phyloP scores from a whole-genome alignment of 92 coral and sea anemone species.

The Porites evermanni region DNA sequence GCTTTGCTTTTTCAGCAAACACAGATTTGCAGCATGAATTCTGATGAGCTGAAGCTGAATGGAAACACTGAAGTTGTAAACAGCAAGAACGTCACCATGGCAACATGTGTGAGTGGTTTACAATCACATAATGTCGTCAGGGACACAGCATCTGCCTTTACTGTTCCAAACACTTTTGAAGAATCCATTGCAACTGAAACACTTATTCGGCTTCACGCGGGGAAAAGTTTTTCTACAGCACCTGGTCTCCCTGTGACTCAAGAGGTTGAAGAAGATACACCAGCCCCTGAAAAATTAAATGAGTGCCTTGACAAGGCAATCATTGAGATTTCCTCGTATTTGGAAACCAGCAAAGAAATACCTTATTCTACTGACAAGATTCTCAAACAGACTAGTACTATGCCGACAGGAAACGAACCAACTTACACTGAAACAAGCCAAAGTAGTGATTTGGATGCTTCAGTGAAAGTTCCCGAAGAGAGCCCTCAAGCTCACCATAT shows the following conservation, averaged over 20 bases:
- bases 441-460: not conserved
- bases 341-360: constrained; percentile 51
- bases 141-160: not conserved
- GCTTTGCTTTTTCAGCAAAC: constrained; percentile 5
- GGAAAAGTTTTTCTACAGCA: no score
- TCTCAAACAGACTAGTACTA: constrained; percentile 4
- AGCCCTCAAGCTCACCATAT: not conserved
- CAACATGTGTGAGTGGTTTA: not conserved
- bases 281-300: constrained; percentile 69
- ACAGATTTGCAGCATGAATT: no score
- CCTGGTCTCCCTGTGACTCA: constrained; percentile 10
- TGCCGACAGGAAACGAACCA: not conserved
- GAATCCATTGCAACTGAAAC: constrained; percentile 17
- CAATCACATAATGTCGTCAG: not conserved
- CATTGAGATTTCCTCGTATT: constrained; percentile 76
- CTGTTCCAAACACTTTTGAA: not conserved
- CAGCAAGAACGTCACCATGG: not conserved
- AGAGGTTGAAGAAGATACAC: constrained; percentile 65
- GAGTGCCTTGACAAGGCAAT: constrained; percentile 84
- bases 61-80: not conserved
- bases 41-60: not conserved
- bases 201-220: not conserved
- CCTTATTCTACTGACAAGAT: no score
- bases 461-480: not conserved
- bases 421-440: constrained; percentile 2